A percentile compares a stretch with the other conserved stretches of the same genome.
Conservation (phyloP, 1,140 invertebrate genomes). For the Zaprionus ornatus region DNA sequence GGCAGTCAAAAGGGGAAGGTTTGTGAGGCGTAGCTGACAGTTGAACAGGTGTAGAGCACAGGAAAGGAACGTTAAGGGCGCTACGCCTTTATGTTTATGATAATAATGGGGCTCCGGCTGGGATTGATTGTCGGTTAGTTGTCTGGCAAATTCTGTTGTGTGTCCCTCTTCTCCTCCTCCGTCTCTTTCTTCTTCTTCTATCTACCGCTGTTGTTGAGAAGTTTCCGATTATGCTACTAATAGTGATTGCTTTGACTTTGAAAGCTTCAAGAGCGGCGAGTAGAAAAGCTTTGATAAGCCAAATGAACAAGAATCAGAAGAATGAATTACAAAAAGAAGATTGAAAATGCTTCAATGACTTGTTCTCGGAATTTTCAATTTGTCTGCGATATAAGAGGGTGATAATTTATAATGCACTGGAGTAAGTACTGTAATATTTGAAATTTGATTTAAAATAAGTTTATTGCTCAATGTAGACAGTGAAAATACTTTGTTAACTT, state of each 20-base stretch:
- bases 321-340: not conserved
- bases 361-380: not conserved
- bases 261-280: not conserved
- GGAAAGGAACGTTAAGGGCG: slow-evolving; percentile 2
- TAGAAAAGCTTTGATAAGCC: not conserved
- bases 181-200: not conserved
- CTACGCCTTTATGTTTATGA: slow-evolving; percentile 70
- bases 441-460: not conserved
- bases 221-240: slow-evolving; percentile 61
- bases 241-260: slow-evolving; percentile 42
- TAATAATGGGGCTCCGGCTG: slow-evolving; percentile 57
- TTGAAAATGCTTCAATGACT: not conserved
- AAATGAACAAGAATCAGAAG: not conserved
- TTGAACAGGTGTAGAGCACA: not conserved
- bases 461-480: not conserved
- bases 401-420: not conserved
- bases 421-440: not conserved
- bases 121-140: slow-evolving; percentile 61
- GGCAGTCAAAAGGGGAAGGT: slow-evolving; percentile 19
- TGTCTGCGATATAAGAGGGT: not conserved
- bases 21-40: not conserved
- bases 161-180: slow-evolving; percentile 7
- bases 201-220: slow-evolving; percentile 29
- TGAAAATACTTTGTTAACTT: too few relatives aligned
- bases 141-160: slow-evolving; percentile 55